phyloP scores from a whole-genome alignment of 2,797 vertebrate genomes.

The Hydrocynus forskahlii region DNA sequence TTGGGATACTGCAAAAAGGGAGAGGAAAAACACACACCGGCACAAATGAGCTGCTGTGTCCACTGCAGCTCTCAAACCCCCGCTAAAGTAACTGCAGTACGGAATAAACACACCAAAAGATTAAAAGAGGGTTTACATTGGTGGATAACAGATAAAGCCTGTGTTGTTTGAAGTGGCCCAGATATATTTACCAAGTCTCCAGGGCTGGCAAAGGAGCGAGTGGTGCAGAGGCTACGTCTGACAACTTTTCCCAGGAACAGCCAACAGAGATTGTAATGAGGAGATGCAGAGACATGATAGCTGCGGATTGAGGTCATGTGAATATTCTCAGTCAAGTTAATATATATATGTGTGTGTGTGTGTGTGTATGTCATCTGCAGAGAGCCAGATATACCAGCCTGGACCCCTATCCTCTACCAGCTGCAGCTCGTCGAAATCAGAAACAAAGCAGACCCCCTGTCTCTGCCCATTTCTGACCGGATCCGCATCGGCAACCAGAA shows the following conservation, averaged over 20 bases:
- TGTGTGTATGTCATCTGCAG: constrained; percentile 65
- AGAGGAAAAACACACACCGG: constrained; percentile 1
- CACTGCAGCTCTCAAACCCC: not conserved
- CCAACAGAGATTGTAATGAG: constrained; percentile 6
- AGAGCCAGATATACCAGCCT: constrained; percentile 85
- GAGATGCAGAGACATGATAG: not conserved
- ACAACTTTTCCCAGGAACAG: constrained; percentile 10
- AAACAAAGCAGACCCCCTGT: constrained; percentile 75
- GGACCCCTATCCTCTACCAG: constrained; percentile 84
- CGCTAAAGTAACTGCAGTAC: constrained; percentile 4
- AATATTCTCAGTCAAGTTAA: constrained; percentile 16
- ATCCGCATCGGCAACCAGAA: constrained; percentile 84
- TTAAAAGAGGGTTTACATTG: constrained; percentile 29
- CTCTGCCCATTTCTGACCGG: constrained; percentile 74
- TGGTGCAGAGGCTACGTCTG: not conserved
- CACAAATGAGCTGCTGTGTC: constrained; percentile 19
- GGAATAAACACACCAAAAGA: constrained; percentile 23
- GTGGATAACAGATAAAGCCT: constrained; percentile 4
- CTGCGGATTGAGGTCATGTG: constrained; percentile 3
- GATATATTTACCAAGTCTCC: constrained; percentile 1
- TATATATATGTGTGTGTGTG: constrained; percentile 44
- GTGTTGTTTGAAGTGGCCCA: constrained; percentile 1
- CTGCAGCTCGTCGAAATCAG: constrained; percentile 82
- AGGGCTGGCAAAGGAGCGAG: not conserved
- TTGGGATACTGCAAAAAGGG: constrained; percentile 17